phyloP scores from a whole-genome alignment of 2,888 invertebrate species.

The Agrochola macilenta region DNA sequence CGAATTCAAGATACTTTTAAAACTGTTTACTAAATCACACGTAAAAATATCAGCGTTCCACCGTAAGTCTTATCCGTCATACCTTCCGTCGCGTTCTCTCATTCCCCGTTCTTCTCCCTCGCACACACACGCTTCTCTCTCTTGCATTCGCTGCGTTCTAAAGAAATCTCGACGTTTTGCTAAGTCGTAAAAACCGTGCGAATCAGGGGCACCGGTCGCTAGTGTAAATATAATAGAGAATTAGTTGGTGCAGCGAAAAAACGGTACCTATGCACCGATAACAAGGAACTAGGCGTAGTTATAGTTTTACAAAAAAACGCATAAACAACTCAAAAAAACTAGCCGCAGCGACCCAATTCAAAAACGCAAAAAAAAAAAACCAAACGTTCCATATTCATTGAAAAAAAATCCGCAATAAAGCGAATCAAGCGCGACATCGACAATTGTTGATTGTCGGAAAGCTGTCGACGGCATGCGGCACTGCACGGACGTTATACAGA shows the following conservation, averaged over 20 bases:
- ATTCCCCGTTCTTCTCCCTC: too few species aligned
- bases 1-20: too few species aligned
- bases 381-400: slow-evolving; percentile 47
- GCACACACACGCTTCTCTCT: too few species aligned
- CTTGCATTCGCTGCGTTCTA: too few species aligned
- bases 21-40: too few species aligned
- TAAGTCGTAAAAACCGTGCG: not conserved
- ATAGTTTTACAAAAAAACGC: not conserved
- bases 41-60: too few species aligned
- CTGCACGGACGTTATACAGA: not conserved
- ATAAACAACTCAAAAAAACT: not conserved
- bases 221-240: not conserved
- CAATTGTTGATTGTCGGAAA: slow-evolving; percentile 54
- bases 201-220: not conserved
- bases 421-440: slow-evolving; percentile 43
- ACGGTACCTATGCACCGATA: not conserved
- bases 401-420: slow-evolving; percentile 25
- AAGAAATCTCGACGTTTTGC: not conserved
- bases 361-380: slow-evolving; percentile 22
- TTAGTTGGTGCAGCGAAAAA: not conserved
- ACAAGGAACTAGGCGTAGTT: not conserved
- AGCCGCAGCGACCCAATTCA: not conserved
- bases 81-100: too few species aligned
- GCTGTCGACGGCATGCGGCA: slow-evolving; percentile 21
- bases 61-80: too few species aligned